phyloP scores from a whole-genome alignment of 2,113 vertebrate species.

The Oryzias celebensis region DNA sequence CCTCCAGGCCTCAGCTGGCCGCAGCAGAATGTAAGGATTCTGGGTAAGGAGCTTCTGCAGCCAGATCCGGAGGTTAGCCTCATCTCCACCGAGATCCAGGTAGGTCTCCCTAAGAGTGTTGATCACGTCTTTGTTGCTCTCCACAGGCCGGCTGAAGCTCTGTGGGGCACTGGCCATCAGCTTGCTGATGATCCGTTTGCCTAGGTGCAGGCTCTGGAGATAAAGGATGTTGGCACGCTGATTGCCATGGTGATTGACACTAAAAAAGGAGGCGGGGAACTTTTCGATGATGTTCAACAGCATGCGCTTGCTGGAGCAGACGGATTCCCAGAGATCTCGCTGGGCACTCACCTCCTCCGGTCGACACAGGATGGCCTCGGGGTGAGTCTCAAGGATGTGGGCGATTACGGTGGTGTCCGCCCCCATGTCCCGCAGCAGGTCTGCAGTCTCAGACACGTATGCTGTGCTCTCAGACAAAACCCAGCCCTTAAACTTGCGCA shows the following conservation, averaged over 20 bases:
- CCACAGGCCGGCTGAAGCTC: conserved; percentile 52
- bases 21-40: conserved; percentile 58
- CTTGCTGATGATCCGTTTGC: conserved; percentile 54
- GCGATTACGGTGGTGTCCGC: conserved; percentile 15
- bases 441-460: conserved; percentile 39
- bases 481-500: conserved; percentile 54
- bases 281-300: conserved; percentile 54
- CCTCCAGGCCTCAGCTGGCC: conserved; percentile 50
- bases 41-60: conserved; percentile 60
- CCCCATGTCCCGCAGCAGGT: conserved; percentile 55
- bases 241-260: conserved; percentile 30
- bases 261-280: conserved; percentile 60
- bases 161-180: conserved; percentile 61
- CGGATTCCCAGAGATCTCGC: conserved; percentile 55
- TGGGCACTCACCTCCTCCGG: conserved; percentile 47
- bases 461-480: conserved; percentile 42
- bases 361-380: conserved; percentile 53
- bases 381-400: conserved; percentile 52
- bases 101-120: conserved; percentile 58
- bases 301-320: conserved; percentile 36
- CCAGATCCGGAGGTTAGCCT: conserved; percentile 52
- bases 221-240: conserved; percentile 58
- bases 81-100: conserved; percentile 53
- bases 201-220: conserved; percentile 49
- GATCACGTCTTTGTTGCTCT: conserved; percentile 59